Percentiles rank a stretch among this genome's conserved stretches.
Conservation (phyloP, 2,888 invertebrate species). For the Lutraria lutraria region DNA sequence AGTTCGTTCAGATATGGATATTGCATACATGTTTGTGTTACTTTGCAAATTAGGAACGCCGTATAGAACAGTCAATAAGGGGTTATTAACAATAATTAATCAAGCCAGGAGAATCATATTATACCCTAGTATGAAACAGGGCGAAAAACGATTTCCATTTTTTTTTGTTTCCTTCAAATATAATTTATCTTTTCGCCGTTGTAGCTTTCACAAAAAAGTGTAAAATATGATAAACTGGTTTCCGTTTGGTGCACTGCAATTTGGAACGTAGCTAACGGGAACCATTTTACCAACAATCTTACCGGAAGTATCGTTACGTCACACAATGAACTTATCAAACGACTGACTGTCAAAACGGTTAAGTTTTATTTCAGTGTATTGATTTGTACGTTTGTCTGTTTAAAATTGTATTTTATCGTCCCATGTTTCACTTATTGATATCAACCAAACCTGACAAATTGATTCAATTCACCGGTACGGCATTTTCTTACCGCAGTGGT, state of each 20-base stretch:
- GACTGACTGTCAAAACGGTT: neutral
- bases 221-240: neutral
- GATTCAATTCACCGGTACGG: neutral
- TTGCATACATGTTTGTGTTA: constrained; percentile 63
- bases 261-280: too few relatives aligned
- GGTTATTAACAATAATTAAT: constrained; percentile 55
- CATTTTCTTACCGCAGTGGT: neutral
- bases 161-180: neutral
- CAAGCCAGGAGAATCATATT: constrained; percentile 20
- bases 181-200: neutral
- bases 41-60: constrained; percentile 63
- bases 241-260: too few relatives aligned
- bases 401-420: neutral
- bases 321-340: neutral
- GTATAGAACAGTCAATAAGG: constrained; percentile 26
- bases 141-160: constrained; percentile 13
- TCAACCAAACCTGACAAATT: neutral
- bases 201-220: neutral
- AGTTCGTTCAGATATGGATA: constrained; percentile 67
- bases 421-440: neutral
- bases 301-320: neutral
- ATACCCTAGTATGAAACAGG: constrained; percentile 4
- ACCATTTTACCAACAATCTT: too few relatives aligned
- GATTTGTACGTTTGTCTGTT: neutral
- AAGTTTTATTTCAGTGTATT: neutral